phyloP scores from a whole-genome alignment of 1,140 invertebrate genomes.

The Plodia interpunctella region DNA sequence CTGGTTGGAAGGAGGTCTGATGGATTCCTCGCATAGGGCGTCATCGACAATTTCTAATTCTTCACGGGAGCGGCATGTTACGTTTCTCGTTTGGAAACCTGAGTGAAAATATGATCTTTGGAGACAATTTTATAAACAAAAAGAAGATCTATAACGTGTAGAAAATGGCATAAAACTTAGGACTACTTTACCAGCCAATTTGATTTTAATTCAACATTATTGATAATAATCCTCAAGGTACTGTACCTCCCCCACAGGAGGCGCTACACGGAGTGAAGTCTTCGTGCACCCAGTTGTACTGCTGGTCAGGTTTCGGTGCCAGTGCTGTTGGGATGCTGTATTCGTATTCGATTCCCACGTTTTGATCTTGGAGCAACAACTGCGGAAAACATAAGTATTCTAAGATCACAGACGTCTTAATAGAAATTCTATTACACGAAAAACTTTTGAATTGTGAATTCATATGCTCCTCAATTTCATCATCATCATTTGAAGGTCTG shows the following conservation, averaged over 20 bases:
- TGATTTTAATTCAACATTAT: neutral
- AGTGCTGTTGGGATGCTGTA: conserved; percentile 91
- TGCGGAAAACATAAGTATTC: conserved; percentile 41
- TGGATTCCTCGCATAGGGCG: conserved; percentile 85
- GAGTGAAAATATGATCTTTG: conserved; percentile 8
- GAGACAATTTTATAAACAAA: neutral
- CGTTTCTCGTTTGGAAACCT: conserved; percentile 86
- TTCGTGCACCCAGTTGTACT: conserved; percentile 89
- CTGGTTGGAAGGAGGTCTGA: conserved; percentile 82
- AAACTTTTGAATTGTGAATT: too few relatives aligned
- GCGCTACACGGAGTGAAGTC: conserved; percentile 89
- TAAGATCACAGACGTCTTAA: too few relatives aligned
- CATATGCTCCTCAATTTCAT: too few relatives aligned
- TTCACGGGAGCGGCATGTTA: conserved; percentile 83
- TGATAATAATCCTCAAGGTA: neutral
- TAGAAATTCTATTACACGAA: too few relatives aligned
- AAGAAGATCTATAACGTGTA: too few relatives aligned
- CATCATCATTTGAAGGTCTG: too few relatives aligned
- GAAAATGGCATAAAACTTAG: too few relatives aligned
- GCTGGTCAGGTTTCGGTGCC: conserved; percentile 80
- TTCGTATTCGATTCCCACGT: conserved; percentile 92
- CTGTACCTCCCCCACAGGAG: conserved; percentile 90
- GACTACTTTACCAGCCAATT: too few relatives aligned
- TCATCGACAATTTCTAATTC: conserved; percentile 83
- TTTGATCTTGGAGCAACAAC: conserved; percentile 91